Percentiles rank a stretch among this genome's conserved stretches.
Conservation (phyloP, 2,797 vertebrate genomes). For the Hypotaenidia philippensis region DNA sequence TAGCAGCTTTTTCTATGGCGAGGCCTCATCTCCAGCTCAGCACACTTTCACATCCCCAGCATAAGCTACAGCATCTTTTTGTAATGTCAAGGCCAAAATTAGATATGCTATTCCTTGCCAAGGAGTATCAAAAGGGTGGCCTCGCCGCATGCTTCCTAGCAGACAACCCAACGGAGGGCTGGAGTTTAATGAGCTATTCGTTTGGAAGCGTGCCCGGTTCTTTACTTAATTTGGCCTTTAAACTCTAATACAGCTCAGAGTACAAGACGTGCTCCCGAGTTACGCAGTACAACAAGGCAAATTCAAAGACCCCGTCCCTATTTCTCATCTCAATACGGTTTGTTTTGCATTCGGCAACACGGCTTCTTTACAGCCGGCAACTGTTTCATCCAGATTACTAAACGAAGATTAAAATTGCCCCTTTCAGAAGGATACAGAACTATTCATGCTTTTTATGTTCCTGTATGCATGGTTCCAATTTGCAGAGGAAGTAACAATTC, state of each 20-base stretch:
- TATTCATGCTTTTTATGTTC: not conserved
- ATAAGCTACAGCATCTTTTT: not conserved
- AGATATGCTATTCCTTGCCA: not conserved
- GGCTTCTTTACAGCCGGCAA: not conserved
- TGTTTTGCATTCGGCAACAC: not conserved
- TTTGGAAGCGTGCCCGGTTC: not conserved
- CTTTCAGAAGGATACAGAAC: not conserved
- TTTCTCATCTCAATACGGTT: not conserved
- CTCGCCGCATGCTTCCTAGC: not conserved
- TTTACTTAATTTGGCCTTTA: not conserved
- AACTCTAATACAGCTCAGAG: not conserved
- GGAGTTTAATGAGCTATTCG: not conserved
- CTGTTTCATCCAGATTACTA: not conserved
- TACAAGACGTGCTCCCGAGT: rapidly evolving
- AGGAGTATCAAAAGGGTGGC: not conserved
- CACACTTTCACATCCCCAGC: not conserved
- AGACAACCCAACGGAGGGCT: not conserved
- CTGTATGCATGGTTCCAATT: not conserved
- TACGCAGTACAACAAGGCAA: rapidly evolving
- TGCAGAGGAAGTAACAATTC: not conserved
- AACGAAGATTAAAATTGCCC: not conserved
- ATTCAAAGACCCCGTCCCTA: not conserved
- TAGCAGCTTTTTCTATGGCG: rapidly evolving
- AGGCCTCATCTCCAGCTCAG: not conserved
- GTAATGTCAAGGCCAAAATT: not conserved